These are phyloP conservation scores for Psittacula derbiana DNA, from an alignment of 2,797 vertebrate genomes.

Conservation along the genomic window DNA sequence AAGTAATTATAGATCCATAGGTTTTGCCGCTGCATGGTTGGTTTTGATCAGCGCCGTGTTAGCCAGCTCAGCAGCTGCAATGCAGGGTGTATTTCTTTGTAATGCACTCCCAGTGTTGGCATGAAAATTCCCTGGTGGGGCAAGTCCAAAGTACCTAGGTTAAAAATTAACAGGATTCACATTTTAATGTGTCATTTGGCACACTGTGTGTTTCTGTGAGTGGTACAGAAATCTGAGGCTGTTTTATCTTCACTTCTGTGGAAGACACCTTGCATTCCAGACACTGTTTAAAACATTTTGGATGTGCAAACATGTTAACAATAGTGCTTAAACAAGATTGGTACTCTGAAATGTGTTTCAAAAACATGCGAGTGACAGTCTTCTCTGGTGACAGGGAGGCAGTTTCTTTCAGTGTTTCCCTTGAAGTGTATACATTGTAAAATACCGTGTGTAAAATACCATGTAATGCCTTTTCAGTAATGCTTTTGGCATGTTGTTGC, in stretches of 20 bases:
- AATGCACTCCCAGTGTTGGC: neutral
- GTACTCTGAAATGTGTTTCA: neutral
- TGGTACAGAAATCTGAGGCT: neutral
- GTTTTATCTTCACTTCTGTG: neutral
- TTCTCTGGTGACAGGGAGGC: neutral
- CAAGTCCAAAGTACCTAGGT: neutral
- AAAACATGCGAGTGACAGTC: neutral
- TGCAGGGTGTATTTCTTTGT: neutral
- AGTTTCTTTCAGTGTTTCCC: neutral
- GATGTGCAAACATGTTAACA: neutral
- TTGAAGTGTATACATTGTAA: neutral
- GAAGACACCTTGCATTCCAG: neutral
- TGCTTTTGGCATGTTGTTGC: neutral
- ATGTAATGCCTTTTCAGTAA: neutral
- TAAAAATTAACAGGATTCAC: conserved; percentile 5
- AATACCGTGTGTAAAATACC: neutral
- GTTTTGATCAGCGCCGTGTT: neutral
- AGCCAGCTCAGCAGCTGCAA: neutral
- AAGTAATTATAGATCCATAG: neutral
- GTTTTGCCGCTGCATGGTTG: neutral
- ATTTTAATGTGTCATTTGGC: neutral
- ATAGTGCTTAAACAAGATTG: neutral
- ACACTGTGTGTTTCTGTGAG: neutral
- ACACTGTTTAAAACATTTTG: conserved; percentile 32
- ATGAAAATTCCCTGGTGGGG: neutral